A percentile compares a stretch with the other conserved stretches of the same genome.
Evolutionary conservation across 2,888 invertebrate species (phyloP).

Genomic region (Synergus itoensis): DNA sequence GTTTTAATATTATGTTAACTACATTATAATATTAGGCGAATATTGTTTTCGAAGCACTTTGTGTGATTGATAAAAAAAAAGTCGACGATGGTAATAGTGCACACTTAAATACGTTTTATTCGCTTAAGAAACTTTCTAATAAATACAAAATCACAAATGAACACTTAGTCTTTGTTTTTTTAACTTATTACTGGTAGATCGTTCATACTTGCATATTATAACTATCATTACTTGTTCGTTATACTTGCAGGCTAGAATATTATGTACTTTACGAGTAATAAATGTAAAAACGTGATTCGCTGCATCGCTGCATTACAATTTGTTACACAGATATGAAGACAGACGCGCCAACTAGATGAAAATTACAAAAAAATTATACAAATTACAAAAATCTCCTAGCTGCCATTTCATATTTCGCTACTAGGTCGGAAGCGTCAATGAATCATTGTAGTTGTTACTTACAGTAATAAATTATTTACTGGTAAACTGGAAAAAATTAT

Average conservation of each 20-base stretch:
- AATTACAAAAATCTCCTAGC: constrained; percentile 40
- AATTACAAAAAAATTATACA: constrained; percentile 3
- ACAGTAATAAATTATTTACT: constrained; percentile 68
- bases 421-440: constrained; percentile 58
- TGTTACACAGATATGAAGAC: constrained; percentile 53
- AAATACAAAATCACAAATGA: constrained; percentile 71
- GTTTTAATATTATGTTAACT: not conserved
- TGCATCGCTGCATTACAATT: constrained; percentile 41
- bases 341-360: constrained; percentile 50
- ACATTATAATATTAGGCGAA: constrained; percentile 4
- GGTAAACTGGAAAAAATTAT: constrained; percentile 50
- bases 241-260: constrained; percentile 73
- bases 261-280: constrained; percentile 49
- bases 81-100: constrained; percentile 59
- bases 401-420: constrained; percentile 48
- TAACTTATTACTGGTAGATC: constrained; percentile 72
- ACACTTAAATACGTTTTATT: constrained; percentile 77
- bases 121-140: constrained; percentile 67
- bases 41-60: constrained; percentile 28
- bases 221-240: constrained; percentile 71
- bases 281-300: constrained; percentile 44
- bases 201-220: constrained; percentile 67
- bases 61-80: constrained; percentile 39
- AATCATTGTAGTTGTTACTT: constrained; percentile 68
- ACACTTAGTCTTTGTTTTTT: constrained; percentile 75